phyloP scores from a whole-genome alignment of 2,113 vertebrate species.

The Climacteris rufus region DNA sequence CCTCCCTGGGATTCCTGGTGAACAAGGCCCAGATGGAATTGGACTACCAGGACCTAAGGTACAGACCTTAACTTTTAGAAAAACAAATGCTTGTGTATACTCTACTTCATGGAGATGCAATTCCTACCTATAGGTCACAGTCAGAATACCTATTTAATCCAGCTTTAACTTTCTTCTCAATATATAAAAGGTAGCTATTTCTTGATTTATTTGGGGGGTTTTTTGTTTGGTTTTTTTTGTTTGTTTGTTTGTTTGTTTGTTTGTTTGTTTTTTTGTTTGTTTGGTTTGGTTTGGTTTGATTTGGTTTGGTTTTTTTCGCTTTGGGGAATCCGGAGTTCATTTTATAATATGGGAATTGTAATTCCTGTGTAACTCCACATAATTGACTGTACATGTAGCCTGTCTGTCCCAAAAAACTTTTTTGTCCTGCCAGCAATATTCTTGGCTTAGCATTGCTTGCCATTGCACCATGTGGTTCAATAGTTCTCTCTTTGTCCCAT shows the following conservation, averaged over 20 bases:
- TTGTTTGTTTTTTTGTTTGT: not conserved
- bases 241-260: not conserved
- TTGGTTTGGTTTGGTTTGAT: not conserved
- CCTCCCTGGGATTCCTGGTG: conserved; percentile 78
- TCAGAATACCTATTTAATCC: not conserved
- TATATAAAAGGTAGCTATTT: not conserved
- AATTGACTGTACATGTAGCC: not conserved
- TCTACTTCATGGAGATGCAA: not conserved
- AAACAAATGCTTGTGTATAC: not conserved
- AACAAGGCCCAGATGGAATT: conserved; percentile 80
- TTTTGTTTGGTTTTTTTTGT: not conserved
- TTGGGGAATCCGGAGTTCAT: not conserved
- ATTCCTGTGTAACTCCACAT: not conserved
- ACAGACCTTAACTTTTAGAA: not conserved
- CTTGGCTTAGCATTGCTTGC: not conserved
- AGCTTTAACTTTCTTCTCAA: not conserved
- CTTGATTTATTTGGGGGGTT: not conserved
- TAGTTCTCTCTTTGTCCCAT: not conserved
- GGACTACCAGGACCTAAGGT: conserved; percentile 89
- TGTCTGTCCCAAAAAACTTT: not conserved
- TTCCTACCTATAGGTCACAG: not conserved
- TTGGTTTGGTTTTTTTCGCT: not conserved
- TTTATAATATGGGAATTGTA: not conserved
- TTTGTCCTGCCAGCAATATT: not conserved
- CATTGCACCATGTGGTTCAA: not conserved